Conservation (phyloP, 2,888 invertebrate species). For the Allacma fusca region DNA sequence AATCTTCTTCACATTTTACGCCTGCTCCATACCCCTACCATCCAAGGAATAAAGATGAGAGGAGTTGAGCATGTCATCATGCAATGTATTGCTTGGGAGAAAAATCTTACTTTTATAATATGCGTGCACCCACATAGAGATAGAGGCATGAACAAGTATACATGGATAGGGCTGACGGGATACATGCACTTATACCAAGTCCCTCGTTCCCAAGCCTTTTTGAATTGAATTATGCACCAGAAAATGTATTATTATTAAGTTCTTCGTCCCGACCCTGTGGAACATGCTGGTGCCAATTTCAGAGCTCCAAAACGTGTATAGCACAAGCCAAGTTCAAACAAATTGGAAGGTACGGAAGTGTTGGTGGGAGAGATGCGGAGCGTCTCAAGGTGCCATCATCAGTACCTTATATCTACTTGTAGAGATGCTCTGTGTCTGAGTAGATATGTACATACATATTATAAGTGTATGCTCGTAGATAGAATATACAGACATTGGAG, state of each 20-base stretch:
- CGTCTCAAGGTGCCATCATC: too few relatives aligned
- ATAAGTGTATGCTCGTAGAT: not conserved
- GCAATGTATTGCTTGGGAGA: not conserved
- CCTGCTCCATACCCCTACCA: slow-evolving; percentile 8
- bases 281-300: not conserved
- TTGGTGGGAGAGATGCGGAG: too few relatives aligned
- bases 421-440: too few relatives aligned
- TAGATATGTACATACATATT: not conserved
- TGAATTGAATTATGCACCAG: not conserved
- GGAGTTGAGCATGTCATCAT: not conserved
- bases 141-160: too few relatives aligned
- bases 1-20: slow-evolving; percentile 22
- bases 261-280: not conserved
- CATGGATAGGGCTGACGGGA: too few relatives aligned
- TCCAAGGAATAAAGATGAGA: slow-evolving; percentile 19
- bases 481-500: too few relatives aligned
- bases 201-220: not conserved
- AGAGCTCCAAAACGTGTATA: not conserved
- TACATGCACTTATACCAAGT: too few relatives aligned
- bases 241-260: slow-evolving; percentile 7
- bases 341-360: not conserved
- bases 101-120: too few relatives aligned
- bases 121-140: too few relatives aligned
- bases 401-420: too few relatives aligned
- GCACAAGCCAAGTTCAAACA: not conserved